phyloP scores from a whole-genome alignment of 2,797 vertebrate genomes.

The Halcyon chelicuti region DNA sequence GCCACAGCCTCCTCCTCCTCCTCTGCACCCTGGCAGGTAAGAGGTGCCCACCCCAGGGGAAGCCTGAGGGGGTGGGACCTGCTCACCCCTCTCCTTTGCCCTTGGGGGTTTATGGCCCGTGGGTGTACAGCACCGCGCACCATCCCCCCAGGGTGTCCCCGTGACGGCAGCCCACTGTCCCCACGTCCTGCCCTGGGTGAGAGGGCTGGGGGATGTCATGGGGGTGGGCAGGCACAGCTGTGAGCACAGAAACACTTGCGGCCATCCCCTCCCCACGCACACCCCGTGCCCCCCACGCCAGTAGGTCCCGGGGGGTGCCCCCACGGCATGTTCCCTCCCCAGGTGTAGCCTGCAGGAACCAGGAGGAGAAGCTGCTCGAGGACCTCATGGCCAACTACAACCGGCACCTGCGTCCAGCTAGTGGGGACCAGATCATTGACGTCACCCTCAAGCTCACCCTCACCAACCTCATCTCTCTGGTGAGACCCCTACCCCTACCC shows the following conservation, averaged over 20 bases:
- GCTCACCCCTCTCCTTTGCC: not conserved
- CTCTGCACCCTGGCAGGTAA: slow-evolving; percentile 65
- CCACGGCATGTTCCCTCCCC: not conserved
- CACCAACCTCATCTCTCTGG: slow-evolving; percentile 97
- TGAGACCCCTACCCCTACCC: slow-evolving; percentile 57
- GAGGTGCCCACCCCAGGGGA: not conserved
- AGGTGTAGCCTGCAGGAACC: slow-evolving; percentile 79
- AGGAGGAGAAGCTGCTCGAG: slow-evolving; percentile 87
- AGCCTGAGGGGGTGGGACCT: not conserved
- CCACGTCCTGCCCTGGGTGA: not conserved
- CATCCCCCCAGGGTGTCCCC: not conserved
- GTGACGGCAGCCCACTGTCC: not conserved
- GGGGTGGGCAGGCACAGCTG: fast-evolving
- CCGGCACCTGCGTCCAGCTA: slow-evolving; percentile 85
- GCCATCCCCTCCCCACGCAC: too few species aligned
- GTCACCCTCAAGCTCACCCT: slow-evolving; percentile 94
- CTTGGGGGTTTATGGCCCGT: not conserved
- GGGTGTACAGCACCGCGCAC: not conserved
- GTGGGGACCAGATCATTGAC: slow-evolving; percentile 81
- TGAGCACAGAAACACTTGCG: fast-evolving
- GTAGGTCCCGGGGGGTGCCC: fast-evolving
- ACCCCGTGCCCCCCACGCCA: fast-evolving
- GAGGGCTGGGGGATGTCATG: fast-evolving
- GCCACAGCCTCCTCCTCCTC: not conserved
- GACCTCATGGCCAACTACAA: slow-evolving; percentile 90